These are phyloP conservation scores for Biston betularia DNA, from an alignment of 2,888 invertebrate genomes.

Conservation along the genomic window DNA sequence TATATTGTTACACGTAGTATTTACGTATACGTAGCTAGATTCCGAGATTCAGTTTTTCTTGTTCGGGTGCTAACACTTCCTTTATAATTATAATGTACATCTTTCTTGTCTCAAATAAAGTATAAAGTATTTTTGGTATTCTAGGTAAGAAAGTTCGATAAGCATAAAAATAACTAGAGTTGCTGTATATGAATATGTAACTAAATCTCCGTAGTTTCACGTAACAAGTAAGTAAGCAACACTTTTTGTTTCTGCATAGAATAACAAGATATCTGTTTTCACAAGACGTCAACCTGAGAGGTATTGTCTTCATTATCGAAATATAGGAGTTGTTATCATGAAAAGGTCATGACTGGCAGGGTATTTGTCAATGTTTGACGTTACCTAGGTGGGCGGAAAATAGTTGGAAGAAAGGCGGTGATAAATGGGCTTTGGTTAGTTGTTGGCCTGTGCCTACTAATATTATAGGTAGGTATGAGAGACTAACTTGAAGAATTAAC, in stretches of 20 bases:
- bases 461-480: neutral
- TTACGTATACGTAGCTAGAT: no score
- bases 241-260: conserved; percentile 33
- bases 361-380: conserved; percentile 60
- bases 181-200: neutral
- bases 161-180: no score
- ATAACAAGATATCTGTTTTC: conserved; percentile 37
- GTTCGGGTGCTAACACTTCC: no score
- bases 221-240: conserved; percentile 25
- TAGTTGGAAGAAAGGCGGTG: conserved; percentile 20
- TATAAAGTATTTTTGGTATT: no score
- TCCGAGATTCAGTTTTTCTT: no score
- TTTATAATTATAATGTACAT: no score
- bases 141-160: no score
- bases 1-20: no score
- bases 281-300: conserved; percentile 33
- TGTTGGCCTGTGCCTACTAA: neutral
- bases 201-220: conserved; percentile 5
- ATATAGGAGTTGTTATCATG: conserved; percentile 43
- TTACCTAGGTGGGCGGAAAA: conserved; percentile 53
- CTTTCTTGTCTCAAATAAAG: no score
- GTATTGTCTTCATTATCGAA: conserved; percentile 25
- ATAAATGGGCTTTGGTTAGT: conserved; percentile 22
- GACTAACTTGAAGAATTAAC: neutral
- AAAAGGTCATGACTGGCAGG: conserved; percentile 52